Percentiles rank a stretch among this genome's conserved stretches.
Evolutionary conservation across 2,888 invertebrate genomes (phyloP).

Genomic region (Lycophotia porphyrea): DNA sequence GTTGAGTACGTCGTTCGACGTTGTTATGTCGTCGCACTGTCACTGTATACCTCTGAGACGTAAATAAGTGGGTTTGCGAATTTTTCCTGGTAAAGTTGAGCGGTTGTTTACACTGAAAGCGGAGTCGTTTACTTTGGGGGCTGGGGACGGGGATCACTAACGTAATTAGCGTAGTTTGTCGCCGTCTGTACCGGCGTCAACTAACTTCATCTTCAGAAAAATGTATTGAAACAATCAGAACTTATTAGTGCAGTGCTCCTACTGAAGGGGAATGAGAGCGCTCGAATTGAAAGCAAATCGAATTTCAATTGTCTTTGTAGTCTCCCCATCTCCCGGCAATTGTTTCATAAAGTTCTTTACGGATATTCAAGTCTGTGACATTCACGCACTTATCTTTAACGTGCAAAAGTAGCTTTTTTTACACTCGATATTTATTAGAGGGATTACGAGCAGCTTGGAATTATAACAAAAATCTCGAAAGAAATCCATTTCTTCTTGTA

Average conservation of each 20-base stretch:
- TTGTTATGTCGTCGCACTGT: slow-evolving; percentile 74
- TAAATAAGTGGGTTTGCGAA: slow-evolving; percentile 87
- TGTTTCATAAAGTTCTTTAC: slow-evolving; percentile 62
- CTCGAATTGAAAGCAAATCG: slow-evolving; percentile 67
- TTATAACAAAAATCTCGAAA: slow-evolving; percentile 6
- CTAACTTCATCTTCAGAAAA: slow-evolving; percentile 77
- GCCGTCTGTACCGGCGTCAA: slow-evolving; percentile 77
- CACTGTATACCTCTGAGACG: slow-evolving; percentile 83
- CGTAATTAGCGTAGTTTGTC: slow-evolving; percentile 85
- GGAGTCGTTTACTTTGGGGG: slow-evolving; percentile 86
- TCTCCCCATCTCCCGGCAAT: slow-evolving; percentile 57
- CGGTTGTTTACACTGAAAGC: slow-evolving; percentile 87
- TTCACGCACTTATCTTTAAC: slow-evolving; percentile 54
- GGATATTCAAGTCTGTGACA: slow-evolving; percentile 50
- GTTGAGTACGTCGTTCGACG: slow-evolving; percentile 59
- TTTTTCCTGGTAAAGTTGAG: slow-evolving; percentile 87
- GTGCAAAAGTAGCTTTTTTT: slow-evolving; percentile 43
- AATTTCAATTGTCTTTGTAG: slow-evolving; percentile 68
- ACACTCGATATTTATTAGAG: slow-evolving; percentile 30
- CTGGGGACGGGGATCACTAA: slow-evolving; percentile 80
- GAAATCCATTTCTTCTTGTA: slow-evolving; percentile 8
- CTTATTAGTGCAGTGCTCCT: slow-evolving; percentile 71
- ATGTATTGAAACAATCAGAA: slow-evolving; percentile 76
- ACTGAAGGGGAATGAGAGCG: slow-evolving; percentile 57
- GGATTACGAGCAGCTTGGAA: slow-evolving; percentile 17